Percentiles rank a stretch among this genome's conserved stretches.
Conservation (phyloP, 2,797 vertebrate genomes). For the Todus mexicanus region DNA sequence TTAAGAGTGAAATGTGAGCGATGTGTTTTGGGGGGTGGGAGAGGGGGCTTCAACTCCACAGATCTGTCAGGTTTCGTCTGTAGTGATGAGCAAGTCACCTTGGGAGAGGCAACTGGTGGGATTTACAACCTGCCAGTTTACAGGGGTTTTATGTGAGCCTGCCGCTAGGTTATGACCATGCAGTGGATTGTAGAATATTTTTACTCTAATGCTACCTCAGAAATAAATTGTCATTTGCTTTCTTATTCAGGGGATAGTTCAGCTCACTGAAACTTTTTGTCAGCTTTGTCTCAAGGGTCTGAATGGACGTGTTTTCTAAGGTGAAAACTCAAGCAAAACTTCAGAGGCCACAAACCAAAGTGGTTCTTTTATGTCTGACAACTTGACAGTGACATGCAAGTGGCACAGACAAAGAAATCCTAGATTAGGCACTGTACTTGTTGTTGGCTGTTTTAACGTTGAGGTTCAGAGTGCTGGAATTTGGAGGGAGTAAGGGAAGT, state of each 20-base stretch:
- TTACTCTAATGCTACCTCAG: neutral
- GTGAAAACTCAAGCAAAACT: neutral
- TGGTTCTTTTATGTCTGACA: neutral
- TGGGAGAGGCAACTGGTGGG: neutral
- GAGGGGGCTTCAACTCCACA: neutral
- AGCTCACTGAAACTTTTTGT: neutral
- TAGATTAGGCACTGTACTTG: neutral
- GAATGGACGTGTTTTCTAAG: neutral
- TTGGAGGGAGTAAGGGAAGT: neutral
- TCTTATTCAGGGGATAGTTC: neutral
- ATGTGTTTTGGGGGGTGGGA: neutral
- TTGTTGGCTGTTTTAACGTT: neutral
- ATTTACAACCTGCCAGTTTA: neutral
- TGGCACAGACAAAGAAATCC: neutral
- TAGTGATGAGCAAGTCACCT: neutral
- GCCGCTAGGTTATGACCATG: accelerated
- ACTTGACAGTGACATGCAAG: neutral
- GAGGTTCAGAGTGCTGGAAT: neutral
- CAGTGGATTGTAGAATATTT: neutral
- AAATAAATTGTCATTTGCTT: neutral
- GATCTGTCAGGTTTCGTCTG: neutral
- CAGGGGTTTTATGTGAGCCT: neutral
- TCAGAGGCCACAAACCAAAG: accelerated
- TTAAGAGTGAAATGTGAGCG: neutral
- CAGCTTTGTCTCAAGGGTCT: neutral